Evolutionary conservation across 2,888 invertebrate genomes (phyloP), one percentile per base, ranked within the genome.

Genomic region (Caenorhabditis macrosperma): DNA sequence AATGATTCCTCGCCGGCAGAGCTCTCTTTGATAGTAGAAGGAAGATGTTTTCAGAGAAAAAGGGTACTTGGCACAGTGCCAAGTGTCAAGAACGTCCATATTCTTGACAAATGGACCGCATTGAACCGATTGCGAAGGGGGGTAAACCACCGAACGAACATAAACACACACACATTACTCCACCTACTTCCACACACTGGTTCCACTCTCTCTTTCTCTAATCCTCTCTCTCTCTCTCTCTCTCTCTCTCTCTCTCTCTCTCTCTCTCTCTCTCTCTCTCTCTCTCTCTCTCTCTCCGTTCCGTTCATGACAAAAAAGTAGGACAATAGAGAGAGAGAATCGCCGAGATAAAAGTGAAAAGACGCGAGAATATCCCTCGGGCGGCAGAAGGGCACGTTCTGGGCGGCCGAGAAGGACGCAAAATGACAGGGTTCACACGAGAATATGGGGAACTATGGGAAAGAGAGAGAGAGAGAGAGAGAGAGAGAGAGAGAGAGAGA

Each of bases 221-320:
- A 15, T 48, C 22, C 66, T 71, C 52, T 61, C 60, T 60, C 69
- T 71, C 57, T 57, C 44, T 33, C 52, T 44, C 60, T 57, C 44
- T 44, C 48, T 38, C 30, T 48, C 46, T 46, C 46, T 46, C 46
- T 46, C 46, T 46, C 46, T 46, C 46, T 46, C 46, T 46, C 46
- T 46, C 46, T 46, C 46, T 46, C 46, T 46, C 46, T 46, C 20
- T 20, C 10, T 20, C 50, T 50, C 10, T 20, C 22, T 50, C 22
- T 50, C 50, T 20, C 50, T 9, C 50, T 9, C 50, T 50, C 6
- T 15, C 41, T 7, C 6, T 33, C 9, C 33, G 33, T 7, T 33
- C 33, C 33, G 33, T 33, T 33, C 33, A 33, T 33, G 5, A 33
- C 33, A 33, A 33, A 33, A 64, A 64, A 64, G 64, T 64, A 52